phyloP scores from a whole-genome alignment of 2,113 vertebrate genomes.

The Heteronetta atricapilla region DNA sequence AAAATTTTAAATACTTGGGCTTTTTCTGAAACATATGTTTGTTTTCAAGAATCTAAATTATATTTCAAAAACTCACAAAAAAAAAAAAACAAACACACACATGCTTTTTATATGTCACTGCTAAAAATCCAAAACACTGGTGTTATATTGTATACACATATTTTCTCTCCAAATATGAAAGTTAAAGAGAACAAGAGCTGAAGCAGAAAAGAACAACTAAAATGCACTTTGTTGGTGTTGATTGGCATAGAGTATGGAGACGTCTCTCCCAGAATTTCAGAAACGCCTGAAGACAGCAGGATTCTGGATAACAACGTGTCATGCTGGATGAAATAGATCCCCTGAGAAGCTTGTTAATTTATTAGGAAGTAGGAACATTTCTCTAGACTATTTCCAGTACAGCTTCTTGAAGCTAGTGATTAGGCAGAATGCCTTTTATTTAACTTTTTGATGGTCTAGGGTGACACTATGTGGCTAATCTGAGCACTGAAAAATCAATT shows the following conservation, averaged over 20 bases:
- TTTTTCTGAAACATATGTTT: accelerated
- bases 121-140: background rate
- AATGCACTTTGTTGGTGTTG: background rate
- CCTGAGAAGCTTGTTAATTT: background rate
- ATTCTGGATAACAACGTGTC: background rate
- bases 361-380: background rate
- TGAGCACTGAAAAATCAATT: slow-evolving; percentile 38
- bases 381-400: background rate
- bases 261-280: background rate
- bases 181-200: background rate
- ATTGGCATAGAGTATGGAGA: background rate
- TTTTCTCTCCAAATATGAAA: background rate
- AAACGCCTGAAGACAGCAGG: background rate
- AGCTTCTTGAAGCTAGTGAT: background rate
- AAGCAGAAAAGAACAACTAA: background rate
- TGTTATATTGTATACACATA: too few relatives aligned
- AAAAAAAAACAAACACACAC: too few relatives aligned
- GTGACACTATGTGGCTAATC: slow-evolving; percentile 74
- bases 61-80: background rate
- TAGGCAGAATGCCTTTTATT: background rate
- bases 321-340: too few relatives aligned
- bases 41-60: background rate
- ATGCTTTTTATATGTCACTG: background rate
- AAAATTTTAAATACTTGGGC: background rate
- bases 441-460: slow-evolving; percentile 55